Base-by-base conservation (phyloP, 2,113 vertebrate species). In the Egretta garzetta region DNA sequence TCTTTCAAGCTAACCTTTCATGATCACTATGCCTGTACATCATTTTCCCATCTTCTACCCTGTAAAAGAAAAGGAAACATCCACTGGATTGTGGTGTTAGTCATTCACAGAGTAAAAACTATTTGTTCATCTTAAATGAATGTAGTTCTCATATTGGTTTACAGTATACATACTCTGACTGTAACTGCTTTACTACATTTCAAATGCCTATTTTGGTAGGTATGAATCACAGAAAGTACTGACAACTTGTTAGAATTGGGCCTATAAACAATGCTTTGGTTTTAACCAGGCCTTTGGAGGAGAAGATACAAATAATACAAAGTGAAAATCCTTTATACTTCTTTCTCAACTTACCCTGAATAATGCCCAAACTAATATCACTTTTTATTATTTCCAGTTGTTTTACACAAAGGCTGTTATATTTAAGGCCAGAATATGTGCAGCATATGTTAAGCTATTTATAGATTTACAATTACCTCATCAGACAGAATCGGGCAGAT, bases 401-500 rank as follows among this genome's bases (percentile, higher is more conserved):
- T 98, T 98, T 98, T 98, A 93, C 96, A 98, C 98, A 98, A 98
- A 97, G 96, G 87, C 97, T 97, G 98, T 97, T 98, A 97, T 94
- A 97, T 98, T 98, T 98, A 98, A 98, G 95, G 96, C 98, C 97
- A 95, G 98, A 98, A 97, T 98, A 98, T 98, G 98, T 96, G 97
- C 88, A 97, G 96, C 98, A 98, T 98, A 98, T 98, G 98, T 98
- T 97, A 96, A 94, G 91, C 96, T 98, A 98, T 98, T 98, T 98
- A 98, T 98, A 98, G 98, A 95, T 97, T 98, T 96, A 98, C 97
- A 98, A 98, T 98, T 98, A 97, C 97, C 98, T 98, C 98, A 98
- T 98, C 98, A 98, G 97, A 97, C 98, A 97, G 97, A 97, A 96
- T 97, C 96, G 98, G 97, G 97, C 99, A 98, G 98, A 99, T 98